Evolutionary conservation across 2,797 vertebrate genomes (phyloP).

Genomic region (Alectoris magna): DNA sequence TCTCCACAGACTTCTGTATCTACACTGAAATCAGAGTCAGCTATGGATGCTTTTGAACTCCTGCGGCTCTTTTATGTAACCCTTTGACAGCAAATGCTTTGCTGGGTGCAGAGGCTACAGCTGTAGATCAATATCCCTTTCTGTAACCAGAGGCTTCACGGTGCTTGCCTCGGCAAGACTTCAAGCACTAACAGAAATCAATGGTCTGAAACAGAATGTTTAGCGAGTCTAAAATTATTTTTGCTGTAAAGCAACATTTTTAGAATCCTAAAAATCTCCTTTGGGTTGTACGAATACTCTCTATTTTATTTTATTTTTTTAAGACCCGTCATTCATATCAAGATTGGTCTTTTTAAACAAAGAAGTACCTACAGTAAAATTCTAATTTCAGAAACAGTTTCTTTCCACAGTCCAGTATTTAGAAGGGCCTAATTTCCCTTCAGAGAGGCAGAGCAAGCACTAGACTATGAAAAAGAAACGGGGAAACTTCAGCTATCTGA

Average conservation of each 20-base stretch:
- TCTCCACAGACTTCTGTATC: neutral
- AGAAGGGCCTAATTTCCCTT: slow-evolving; percentile 11
- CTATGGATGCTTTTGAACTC: neutral
- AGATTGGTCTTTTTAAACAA: neutral
- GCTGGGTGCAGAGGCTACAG: neutral
- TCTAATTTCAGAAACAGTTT: neutral
- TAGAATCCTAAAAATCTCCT: neutral
- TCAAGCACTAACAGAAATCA: slow-evolving; percentile 1
- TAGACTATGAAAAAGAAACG: neutral
- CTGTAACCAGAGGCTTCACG: neutral
- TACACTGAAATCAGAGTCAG: neutral
- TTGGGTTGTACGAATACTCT: neutral
- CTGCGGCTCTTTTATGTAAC: neutral
- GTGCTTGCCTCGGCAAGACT: neutral
- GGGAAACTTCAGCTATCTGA: neutral
- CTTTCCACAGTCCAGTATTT: neutral
- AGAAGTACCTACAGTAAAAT: neutral
- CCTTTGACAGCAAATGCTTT: neutral
- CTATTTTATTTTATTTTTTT: neutral
- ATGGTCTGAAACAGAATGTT: neutral
- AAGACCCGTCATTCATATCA: neutral
- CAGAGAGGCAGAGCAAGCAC: neutral
- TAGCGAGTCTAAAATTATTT: neutral
- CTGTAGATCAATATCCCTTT: slow-evolving; percentile 9
- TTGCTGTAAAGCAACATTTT: neutral